Evolutionary conservation across 2,113 vertebrate genomes (phyloP).

Genomic region (Sinocyclocheilus anshuiensis): DNA sequence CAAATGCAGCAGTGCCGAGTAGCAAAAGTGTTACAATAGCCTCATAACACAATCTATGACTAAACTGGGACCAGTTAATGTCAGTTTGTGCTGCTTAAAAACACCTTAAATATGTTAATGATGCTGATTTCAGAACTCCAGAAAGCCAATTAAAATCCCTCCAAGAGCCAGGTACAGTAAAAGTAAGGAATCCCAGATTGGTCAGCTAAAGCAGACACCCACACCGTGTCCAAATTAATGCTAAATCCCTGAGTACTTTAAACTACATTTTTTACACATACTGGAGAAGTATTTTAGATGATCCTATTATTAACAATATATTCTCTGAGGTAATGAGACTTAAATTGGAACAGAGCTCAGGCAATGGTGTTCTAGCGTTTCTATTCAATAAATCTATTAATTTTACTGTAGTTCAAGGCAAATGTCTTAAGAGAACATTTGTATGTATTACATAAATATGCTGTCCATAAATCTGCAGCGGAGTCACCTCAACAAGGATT

Average conservation of each 20-base stretch:
- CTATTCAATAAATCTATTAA: neutral
- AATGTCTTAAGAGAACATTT: neutral
- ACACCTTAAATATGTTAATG: neutral
- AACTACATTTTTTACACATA: neutral
- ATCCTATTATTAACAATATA: neutral
- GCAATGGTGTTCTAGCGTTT: neutral
- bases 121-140: neutral
- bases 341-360: constrained; percentile 6
- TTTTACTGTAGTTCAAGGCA: neutral
- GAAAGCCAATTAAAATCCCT: neutral
- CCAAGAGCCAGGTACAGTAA: neutral
- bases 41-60: neutral
- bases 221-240: neutral
- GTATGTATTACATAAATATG: neutral
- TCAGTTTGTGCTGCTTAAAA: neutral
- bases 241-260: neutral
- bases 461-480: neutral
- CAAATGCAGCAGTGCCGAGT: neutral
- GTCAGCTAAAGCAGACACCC: neutral
- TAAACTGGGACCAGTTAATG: neutral
- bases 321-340: neutral
- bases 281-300: neutral
- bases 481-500: neutral
- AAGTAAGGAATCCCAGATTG: neutral
- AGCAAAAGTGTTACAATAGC: neutral